phyloP scores from a whole-genome alignment of 2,113 vertebrate species.

The Thymallus thymallus region DNA sequence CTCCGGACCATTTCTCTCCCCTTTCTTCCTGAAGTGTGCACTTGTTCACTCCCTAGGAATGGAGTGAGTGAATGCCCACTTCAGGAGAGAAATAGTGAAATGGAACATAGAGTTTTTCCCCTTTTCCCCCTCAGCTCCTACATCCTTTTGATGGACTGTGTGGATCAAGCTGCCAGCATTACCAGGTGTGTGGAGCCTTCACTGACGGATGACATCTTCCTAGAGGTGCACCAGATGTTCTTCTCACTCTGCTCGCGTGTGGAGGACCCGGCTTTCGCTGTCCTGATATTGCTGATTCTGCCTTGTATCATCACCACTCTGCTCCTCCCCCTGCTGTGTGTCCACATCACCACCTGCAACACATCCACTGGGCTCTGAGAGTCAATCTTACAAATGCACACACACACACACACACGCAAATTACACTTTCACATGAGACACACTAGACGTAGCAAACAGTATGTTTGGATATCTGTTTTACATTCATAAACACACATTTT shows the following conservation, averaged over 20 bases:
- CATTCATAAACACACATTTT: neutral
- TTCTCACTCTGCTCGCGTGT: constrained; percentile 53
- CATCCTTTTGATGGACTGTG: constrained; percentile 51
- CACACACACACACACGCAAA: neutral
- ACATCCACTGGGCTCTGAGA: neutral
- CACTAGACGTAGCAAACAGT: neutral
- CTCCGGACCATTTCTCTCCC: neutral
- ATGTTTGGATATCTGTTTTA: neutral
- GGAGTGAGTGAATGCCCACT: no score
- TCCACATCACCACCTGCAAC: constrained; percentile 9
- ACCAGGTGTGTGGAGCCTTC: constrained; percentile 25
- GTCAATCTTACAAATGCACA: neutral
- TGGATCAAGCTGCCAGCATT: neutral
- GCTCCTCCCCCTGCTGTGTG: constrained; percentile 53
- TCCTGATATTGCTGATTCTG: constrained; percentile 48
- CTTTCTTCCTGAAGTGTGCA: neutral
- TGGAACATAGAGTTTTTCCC: no score
- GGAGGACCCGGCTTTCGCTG: constrained; percentile 50
- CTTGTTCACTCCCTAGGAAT: neutral
- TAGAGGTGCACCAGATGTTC: constrained; percentile 60
- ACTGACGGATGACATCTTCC: constrained; percentile 50
- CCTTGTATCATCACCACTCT: constrained; percentile 50
- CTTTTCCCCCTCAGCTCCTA: constrained; percentile 58
- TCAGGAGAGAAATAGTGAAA: no score
- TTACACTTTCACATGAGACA: neutral